Evolutionary conservation across 2,888 invertebrate genomes (phyloP), one percentile per base, ranked within the genome.

Genomic region (Cetonia aurata): DNA sequence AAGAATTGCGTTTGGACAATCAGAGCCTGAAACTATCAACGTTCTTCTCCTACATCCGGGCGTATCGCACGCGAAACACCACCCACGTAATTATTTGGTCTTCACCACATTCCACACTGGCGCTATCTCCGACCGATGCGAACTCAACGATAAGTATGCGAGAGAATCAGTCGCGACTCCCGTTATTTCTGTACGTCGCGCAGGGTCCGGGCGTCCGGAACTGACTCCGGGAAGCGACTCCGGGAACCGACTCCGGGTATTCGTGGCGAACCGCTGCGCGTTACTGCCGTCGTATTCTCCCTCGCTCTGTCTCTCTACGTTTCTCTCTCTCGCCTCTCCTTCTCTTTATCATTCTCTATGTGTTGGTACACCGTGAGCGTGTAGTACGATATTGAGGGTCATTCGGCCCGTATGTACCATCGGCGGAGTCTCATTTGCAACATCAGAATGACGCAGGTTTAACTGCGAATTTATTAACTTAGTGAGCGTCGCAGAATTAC

Each of bases 1-100:
- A 89, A 89, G 89, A 89, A 89, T 89, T 89, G 89, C 88, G 89
- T 89, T 89, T 88, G 88, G 89, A 89, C 89, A 89, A 89, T 89
- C 90, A 90, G 84, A 85, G 89, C 87, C 85, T 86, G 84, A 83
- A 84, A 86, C 83, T 84, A 57, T 68, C 13, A 53, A 55, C 67
- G 60, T 8, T 10, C 31, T n/a, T 6, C 46, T 33, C n/a, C 41
- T 50, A 12, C 37, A 65, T 46, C 46, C 37, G 37, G 37, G 17
- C 50, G 50, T 37, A 37, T n/a, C 15, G 17, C 33, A 50, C 50
- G 50, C 62, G 37, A 4, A 65, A 65, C 50, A 50, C 50, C 37
- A 10, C 46, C 19, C 37, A 25, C 37, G 37, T 37, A 52, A 65
- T 25, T 56, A 65, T 37, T 17, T 52, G 37, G 17, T 37, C 41